Evolutionary conservation across 2,113 vertebrate genomes (phyloP), one percentile per base, ranked within the genome.

Genomic region (Colinus virginianus): DNA sequence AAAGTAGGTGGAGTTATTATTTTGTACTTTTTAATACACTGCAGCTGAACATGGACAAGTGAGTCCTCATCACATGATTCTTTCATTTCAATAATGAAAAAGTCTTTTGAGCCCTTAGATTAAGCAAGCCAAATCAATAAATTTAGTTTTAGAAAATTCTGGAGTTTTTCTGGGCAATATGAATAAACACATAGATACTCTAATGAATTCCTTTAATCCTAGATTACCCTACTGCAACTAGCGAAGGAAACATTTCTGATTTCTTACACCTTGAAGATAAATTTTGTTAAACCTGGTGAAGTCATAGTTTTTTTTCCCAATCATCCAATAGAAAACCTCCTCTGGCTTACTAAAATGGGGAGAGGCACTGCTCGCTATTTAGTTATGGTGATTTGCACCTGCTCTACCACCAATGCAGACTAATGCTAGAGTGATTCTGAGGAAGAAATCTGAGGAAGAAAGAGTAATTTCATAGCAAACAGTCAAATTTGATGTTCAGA

Each of bases 71-170:
- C 28, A 56, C 42, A 63, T 87, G 59, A 67, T 22, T 75, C 94
- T 93, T 66, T 87, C 25, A 88, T 95, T 95, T 91, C 58, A 85
- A 34, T 93, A 87, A 97, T 93, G 93, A 95, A 83, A 84, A 79
- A 13, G 13, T 11, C 94, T 91, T 88, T 90, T 84, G 48, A 97
- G 32, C 63, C 66, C 71, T 91, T 92, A 87, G 40, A 13, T 95
- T 92, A 94, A 66, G 59, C 7, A 69, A 53, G 42, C 3, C 28
- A 28, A 42, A 76, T 77, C 22, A 48, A 3, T 49, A 15, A 6
- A 4, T 16, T 19, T 56, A 13, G 6, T 23, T 79, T 74, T 58
- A 70, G 45, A 62, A 34, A 11, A 63, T 48, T 59, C 8, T 74
- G n/a, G 34, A 62, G 43, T 58, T 61, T 55, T 2, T 42, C 76